phyloP scores from a whole-genome alignment of 2,797 vertebrate species.

The Aphelocoma californica region DNA sequence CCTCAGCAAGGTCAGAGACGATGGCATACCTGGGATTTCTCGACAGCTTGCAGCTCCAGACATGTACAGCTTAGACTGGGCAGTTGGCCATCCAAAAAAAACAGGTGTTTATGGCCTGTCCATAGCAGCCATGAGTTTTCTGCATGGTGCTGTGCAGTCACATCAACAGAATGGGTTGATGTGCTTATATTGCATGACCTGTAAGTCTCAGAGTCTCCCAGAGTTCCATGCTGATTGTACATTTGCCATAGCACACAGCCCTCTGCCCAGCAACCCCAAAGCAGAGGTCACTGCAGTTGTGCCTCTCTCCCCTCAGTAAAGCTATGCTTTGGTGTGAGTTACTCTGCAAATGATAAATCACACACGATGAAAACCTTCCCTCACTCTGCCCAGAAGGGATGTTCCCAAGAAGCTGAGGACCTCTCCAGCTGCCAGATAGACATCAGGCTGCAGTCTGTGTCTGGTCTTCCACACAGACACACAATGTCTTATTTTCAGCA shows the following conservation, averaged over 20 bases:
- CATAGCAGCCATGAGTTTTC: neutral
- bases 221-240: neutral
- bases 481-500: neutral
- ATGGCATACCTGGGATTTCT: neutral
- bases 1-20: neutral
- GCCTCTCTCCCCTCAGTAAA: neutral
- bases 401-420: neutral
- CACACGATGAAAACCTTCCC: neutral
- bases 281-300: neutral
- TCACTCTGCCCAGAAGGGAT: neutral
- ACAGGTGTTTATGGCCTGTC: neutral
- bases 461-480: neutral
- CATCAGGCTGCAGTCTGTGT: neutral
- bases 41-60: neutral
- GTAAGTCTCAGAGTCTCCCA: neutral
- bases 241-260: neutral
- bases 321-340: neutral
- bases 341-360: neutral
- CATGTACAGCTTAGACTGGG: neutral
- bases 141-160: accelerated
- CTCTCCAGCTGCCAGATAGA: neutral
- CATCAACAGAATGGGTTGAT: neutral
- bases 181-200: accelerated
- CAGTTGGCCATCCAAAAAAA: neutral
- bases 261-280: neutral